Evolutionary conservation across 2,113 vertebrate species (phyloP).

Genomic region (Eptatretus burgeri): DNA sequence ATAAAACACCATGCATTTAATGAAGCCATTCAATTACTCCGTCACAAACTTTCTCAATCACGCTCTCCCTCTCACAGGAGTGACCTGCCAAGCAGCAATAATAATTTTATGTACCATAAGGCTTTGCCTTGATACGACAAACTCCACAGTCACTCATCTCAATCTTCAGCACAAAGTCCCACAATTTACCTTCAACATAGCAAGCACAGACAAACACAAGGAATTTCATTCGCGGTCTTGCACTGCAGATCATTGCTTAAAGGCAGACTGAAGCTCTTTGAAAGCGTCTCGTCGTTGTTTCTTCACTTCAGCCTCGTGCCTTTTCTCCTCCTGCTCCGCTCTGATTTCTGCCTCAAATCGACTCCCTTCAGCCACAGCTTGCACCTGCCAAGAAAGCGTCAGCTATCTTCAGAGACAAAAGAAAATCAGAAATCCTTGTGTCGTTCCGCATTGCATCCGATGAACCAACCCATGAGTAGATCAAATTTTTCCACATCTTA

Average conservation of each 20-base stretch:
- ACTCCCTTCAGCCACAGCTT: slow-evolving; percentile 42
- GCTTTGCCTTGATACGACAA: too few relatives aligned
- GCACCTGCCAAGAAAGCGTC: slow-evolving; percentile 20
- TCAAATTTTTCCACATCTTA: not conserved
- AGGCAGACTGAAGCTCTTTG: slow-evolving; percentile 51
- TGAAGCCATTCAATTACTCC: too few relatives aligned
- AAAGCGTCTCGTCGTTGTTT: slow-evolving; percentile 56
- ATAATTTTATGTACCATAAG: too few relatives aligned
- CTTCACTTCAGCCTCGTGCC: slow-evolving; percentile 50
- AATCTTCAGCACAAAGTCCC: too few relatives aligned
- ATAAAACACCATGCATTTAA: too few relatives aligned
- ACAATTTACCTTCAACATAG: too few relatives aligned
- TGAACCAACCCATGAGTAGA: rapidly evolving
- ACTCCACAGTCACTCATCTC: too few relatives aligned
- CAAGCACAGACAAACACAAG: too few relatives aligned
- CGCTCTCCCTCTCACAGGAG: too few relatives aligned
- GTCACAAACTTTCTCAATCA: too few relatives aligned
- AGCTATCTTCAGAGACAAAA: not conserved
- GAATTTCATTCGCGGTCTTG: not conserved
- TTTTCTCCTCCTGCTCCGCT: slow-evolving; percentile 60
- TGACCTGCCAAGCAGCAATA: too few relatives aligned
- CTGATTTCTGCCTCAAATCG: slow-evolving; percentile 73
- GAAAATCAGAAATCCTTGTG: rapidly evolving
- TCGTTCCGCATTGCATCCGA: not conserved
- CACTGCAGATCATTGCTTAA: slow-evolving; percentile 22